Conservation (phyloP, 2,888 invertebrate genomes). For the Plutella xylostella region DNA sequence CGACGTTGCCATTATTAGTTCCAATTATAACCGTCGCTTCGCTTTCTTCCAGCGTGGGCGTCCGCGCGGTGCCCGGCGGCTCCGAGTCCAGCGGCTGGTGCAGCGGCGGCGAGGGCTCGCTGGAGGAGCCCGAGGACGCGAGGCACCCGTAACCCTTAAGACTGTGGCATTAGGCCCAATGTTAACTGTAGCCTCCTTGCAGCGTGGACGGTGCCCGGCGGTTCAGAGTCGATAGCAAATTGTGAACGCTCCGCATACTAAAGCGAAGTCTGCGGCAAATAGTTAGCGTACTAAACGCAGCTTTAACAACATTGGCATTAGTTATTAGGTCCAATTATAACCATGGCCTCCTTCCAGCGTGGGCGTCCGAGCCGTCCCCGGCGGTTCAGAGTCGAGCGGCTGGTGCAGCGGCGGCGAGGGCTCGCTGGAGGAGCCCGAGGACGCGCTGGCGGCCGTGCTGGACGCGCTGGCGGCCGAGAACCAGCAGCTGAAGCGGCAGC, state of each 20-base stretch:
- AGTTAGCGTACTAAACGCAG: too few relatives aligned
- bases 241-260: too few relatives aligned
- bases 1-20: too few relatives aligned
- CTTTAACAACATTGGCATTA: too few relatives aligned
- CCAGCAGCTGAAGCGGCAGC: constrained; percentile 82
- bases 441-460: constrained; percentile 82
- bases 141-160: too few relatives aligned
- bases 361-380: constrained; percentile 63
- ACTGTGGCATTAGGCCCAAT: too few relatives aligned
- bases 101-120: constrained; percentile 67
- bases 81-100: constrained; percentile 70
- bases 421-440: constrained; percentile 78
- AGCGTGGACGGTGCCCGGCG: too few relatives aligned
- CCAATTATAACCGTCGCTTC: too few relatives aligned
- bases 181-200: too few relatives aligned
- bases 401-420: constrained; percentile 70
- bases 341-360: constrained; percentile 34
- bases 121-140: constrained; percentile 80
- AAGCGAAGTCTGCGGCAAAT: too few relatives aligned
- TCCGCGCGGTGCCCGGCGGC: constrained; percentile 64
- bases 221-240: too few relatives aligned
- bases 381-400: constrained; percentile 70
- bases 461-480: constrained; percentile 88
- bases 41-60: constrained; percentile 46
- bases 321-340: too few relatives aligned